Conservation (phyloP, 2,797 vertebrate species). For the Platyrinchus mystaceus region DNA sequence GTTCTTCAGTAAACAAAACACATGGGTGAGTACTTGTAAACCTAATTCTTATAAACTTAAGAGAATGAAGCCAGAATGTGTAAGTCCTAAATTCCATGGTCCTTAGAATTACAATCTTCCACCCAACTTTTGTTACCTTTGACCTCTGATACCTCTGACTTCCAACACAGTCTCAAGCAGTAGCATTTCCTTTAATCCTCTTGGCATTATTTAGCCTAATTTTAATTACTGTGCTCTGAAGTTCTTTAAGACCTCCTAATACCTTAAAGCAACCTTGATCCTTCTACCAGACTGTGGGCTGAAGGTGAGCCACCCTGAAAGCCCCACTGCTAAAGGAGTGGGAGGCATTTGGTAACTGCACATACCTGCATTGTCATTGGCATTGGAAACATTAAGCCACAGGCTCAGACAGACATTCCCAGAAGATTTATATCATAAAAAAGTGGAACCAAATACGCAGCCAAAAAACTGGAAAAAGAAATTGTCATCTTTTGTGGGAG, state of each 20-base stretch:
- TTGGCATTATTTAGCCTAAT: neutral
- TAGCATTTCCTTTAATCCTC: neutral
- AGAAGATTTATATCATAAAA: neutral
- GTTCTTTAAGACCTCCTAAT: neutral
- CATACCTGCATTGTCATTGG: neutral
- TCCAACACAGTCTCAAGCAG: neutral
- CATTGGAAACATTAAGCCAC: neutral
- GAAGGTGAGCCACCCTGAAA: neutral
- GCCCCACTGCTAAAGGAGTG: neutral
- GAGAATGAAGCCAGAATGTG: neutral
- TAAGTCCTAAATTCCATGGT: neutral
- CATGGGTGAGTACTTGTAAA: neutral
- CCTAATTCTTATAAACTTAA: neutral
- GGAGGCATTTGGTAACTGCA: neutral
- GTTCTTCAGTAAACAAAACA: neutral
- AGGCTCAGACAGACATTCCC: neutral
- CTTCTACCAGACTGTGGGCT: neutral
- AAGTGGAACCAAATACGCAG: neutral
- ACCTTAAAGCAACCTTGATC: neutral
- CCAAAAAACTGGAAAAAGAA: neutral
- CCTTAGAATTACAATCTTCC: neutral
- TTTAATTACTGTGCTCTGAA: slow-evolving; percentile 2
- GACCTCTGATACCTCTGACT: neutral
- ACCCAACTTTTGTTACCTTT: neutral
- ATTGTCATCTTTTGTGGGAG: neutral